Evolutionary conservation across 1,140 invertebrate species (phyloP).

Genomic region (Neodiprion fabricii): DNA sequence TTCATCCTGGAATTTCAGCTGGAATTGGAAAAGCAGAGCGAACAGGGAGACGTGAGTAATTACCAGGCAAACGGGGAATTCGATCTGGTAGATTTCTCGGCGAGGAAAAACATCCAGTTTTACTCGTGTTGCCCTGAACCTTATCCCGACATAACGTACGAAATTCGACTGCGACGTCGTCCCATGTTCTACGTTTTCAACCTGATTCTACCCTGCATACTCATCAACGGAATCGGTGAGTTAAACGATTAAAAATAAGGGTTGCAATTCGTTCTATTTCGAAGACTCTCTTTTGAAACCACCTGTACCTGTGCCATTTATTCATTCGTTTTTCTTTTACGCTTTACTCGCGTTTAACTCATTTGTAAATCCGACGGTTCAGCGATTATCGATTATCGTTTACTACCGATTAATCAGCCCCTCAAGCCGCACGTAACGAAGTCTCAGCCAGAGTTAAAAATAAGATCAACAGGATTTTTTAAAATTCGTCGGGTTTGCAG

Average conservation of each 20-base stretch:
- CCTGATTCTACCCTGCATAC: conserved; percentile 86
- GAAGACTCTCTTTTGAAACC: background rate
- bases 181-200: conserved; percentile 94
- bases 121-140: conserved; percentile 76
- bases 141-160: conserved; percentile 72
- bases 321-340: too few relatives aligned
- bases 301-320: too few relatives aligned
- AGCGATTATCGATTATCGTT: too few relatives aligned
- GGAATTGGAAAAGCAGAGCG: conserved; percentile 74
- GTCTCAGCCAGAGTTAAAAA: too few relatives aligned
- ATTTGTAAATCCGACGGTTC: too few relatives aligned
- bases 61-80: conserved; percentile 84
- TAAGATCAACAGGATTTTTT: too few relatives aligned
- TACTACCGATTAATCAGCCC: too few relatives aligned
- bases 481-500: too few relatives aligned
- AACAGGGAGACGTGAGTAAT: conserved; percentile 77
- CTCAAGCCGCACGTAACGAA: too few relatives aligned
- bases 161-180: conserved; percentile 75
- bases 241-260: background rate
- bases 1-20: conserved; percentile 59
- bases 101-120: conserved; percentile 72
- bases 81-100: conserved; percentile 76
- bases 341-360: too few relatives aligned
- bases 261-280: background rate
- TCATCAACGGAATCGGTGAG: conserved; percentile 86